phyloP scores from a whole-genome alignment of 2,797 vertebrate genomes.

The Danionella dracula region DNA sequence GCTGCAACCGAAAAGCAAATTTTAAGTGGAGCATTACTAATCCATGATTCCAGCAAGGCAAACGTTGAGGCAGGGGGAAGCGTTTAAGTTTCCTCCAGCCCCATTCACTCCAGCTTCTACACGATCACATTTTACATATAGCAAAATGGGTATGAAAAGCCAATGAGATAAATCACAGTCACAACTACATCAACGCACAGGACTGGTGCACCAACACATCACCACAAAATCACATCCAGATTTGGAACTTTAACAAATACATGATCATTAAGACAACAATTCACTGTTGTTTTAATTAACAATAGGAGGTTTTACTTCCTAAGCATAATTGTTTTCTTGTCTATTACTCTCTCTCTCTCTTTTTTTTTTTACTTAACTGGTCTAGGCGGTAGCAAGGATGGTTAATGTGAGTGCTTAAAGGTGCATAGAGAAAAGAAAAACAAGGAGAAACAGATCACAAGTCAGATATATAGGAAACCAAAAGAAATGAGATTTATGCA shows the following conservation, averaged over 20 bases:
- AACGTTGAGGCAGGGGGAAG: neutral
- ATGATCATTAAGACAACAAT: conserved; percentile 35
- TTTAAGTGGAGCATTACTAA: conserved; percentile 9
- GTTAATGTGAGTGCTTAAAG: conserved; percentile 99
- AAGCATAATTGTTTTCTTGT: conserved; percentile 17
- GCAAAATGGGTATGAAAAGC: conserved; percentile 66
- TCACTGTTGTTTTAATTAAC: neutral
- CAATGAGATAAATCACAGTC: conserved; percentile 67
- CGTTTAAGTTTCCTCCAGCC: neutral
- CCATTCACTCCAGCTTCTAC: conserved; percentile 28
- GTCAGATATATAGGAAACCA: conserved; percentile 91
- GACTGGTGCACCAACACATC: conserved; percentile 75
- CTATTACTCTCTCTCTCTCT: conserved; percentile 6
- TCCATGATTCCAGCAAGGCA: conserved; percentile 12
- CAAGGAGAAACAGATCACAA: conserved; percentile 93
- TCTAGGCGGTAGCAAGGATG: conserved; percentile 99
- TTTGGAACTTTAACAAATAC: conserved; percentile 52
- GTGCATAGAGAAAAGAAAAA: conserved; percentile 85
- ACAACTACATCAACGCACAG: conserved; percentile 79
- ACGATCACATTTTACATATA: conserved; percentile 55
- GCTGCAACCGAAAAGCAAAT: conserved; percentile 12
- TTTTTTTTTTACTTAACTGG: conserved; percentile 97
- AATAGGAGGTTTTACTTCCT: neutral
- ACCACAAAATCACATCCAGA: conserved; percentile 72
- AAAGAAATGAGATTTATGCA: conserved; percentile 85